Evolutionary conservation across 2,113 vertebrate genomes (phyloP), one percentile per base, ranked within the genome.

Genomic region (Lontra canadensis): DNA sequence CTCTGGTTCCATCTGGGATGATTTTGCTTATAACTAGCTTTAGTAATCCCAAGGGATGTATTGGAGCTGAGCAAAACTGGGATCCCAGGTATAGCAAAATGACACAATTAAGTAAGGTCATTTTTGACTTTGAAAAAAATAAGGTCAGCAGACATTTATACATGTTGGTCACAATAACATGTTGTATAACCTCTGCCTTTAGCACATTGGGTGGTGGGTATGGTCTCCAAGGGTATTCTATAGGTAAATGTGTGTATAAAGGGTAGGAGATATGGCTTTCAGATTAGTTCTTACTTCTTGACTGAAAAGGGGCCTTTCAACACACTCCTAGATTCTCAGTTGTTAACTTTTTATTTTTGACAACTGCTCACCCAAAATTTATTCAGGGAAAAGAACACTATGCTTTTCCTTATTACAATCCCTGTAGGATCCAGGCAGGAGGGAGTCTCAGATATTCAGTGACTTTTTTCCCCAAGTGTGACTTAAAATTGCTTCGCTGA

Each of bases 1-100:
- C 79, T 95, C 83, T 87, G 82, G 2, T 93, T 97, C 83, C 92
- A 96, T 84, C 79, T 96, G 97, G 59, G 55, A 55, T 92, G 79
- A 63, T 97, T 97, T 95, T 92, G 61, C 94, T 93, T 90, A 95
- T 94, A 81, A 85, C 29, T 81, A 67, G 76, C 96, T 97, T 96
- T 82, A 83, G 18, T 23, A 83, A 87, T 44, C 88, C 78, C 44
- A 36, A 67, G 39, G 61, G 57, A 79, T 94, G 15, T 31, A 39
- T 20, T 85, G 25, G 63, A 63, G 34, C 52, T 82, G 71, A 85
- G 79, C 31, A 89, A 65, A 82, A 0, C n/a, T 7, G 6, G 67
- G 55, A 74, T 6, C 52, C 34, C 11, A 49, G 34, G 29, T 44
- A 69, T 26, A 7, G 69, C 59, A 71, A 36, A 59, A 65, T 10